Evolutionary conservation across 1,140 invertebrate species (phyloP), one percentile per base, ranked within the genome.

Genomic region (Caenorhabditis inopinata): DNA sequence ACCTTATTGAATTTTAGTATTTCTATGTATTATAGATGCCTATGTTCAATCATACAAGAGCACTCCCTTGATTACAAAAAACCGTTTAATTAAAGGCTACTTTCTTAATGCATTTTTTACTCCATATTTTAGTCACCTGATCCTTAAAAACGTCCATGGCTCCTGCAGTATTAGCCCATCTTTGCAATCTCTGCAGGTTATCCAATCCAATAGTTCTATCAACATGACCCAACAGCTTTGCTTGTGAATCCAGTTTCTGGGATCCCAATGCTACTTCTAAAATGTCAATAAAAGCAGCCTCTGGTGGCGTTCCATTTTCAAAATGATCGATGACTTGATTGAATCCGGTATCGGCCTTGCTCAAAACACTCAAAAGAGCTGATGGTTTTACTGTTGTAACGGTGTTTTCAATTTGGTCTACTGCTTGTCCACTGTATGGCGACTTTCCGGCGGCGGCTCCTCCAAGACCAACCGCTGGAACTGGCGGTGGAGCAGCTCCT

Each of bases 151-250:
- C 53, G 58, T 88, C 87, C 51, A 88, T 77, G 18, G 87, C 87
- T 18, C 87, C 87, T 29, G 86, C 87, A 42, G 87, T 88, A 76
- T 88, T 88, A 38, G 87, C 87, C 87, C 87, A 88, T 21, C 87
- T 46, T 74, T 88, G 87, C 14, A 88, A 48, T 51, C 87, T 74
- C 75, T 88, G 87, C 12, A 88, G 74, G 75, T 88, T 88, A 58
- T 88, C 87, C 23, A 88, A 79, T 23, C 87, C 87, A 46, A 88
- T 85, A 16, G 87, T 87, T 42, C 87, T 78, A 77, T 88, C 87
- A 18, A 88, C 87, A 78, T 88, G 87, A 12, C 85, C 80, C 35
- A 88, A 77, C 35, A 88, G 49, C 58, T 88, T 88, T n/a, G 87
- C 87, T 53, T 88, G 87, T 58, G 84, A 85, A 80, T 88, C 87